Base-by-base conservation (phyloP, 2,888 invertebrate species). In the Amphimallon solstitiale region DNA sequence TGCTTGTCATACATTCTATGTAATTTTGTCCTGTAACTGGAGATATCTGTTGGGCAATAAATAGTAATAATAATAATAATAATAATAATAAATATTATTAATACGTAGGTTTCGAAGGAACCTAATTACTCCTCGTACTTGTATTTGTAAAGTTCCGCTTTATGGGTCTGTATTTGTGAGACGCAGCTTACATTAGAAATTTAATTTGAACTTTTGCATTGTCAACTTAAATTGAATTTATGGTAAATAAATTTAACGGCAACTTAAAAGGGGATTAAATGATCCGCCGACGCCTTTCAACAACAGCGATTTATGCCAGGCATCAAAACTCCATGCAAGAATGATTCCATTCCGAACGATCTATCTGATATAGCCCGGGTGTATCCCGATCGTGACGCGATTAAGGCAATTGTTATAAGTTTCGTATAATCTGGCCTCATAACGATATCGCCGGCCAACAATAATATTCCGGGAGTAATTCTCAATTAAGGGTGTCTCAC, bases 371-470 rank as follows among this genome's bases (percentile, higher is more conserved):
- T 6, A 40, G 40, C 40, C n/a, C 17, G 37, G 52, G 17, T 19
- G 15, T 51, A n/a, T 21, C 38, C 40, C 56, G 56, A 56, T 56
- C 40, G 56, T 29, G 38, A 40, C 56, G 56, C 56, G 56, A 56
- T 56, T 56, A 56, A 21, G 14, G 56, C 56, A 40, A 56, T 56
- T 56, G 56, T 43, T 56, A 56, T 56, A 56, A 56, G 56, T 56
- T 56, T 56, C 40, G 40, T 40, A 35, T 56, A 56, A 56, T 56
- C 56, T 21, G 14, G 37, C 21, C 12, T 54, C 40, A 29, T 56
- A 56, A 56, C 56, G 56, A 56, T 40, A 40, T 23, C 56, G 56
- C 40, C 56, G 21, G 40, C 56, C 56, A 40, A 56, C 40, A 56
- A 56, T 56, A 56, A 56, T 56, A 56, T 17, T 17, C 43, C n/a